Percentiles rank a stretch among this genome's conserved stretches.
Conservation (phyloP, 2,888 invertebrate species). For the Sabatieria punctata region DNA sequence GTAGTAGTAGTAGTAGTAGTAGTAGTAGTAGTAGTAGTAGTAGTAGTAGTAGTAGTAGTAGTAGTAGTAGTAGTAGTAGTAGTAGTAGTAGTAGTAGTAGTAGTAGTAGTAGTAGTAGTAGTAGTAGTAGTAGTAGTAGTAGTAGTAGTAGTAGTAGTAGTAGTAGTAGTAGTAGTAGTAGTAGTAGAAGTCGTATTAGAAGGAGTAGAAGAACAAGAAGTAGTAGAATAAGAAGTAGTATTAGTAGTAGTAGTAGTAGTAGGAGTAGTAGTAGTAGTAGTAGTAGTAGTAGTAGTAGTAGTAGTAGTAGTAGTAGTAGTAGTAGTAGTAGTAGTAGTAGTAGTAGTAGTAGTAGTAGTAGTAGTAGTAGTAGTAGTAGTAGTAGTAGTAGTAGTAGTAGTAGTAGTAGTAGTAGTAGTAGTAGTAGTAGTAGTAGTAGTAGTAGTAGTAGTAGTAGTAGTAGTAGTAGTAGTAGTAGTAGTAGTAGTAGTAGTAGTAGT, state of each 20-base stretch:
- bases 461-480: slow-evolving; percentile 9
- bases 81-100: not conserved
- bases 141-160: slow-evolving; percentile 6
- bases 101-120: slow-evolving; percentile 1
- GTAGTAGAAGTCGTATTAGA: not conserved
- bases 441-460: slow-evolving; percentile 9
- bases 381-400: slow-evolving; percentile 9
- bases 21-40: not conserved
- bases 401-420: slow-evolving; percentile 5
- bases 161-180: not conserved
- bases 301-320: slow-evolving; percentile 5
- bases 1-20: not conserved
- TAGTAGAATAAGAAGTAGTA: slow-evolving; percentile 2
- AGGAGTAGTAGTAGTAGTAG: not conserved
- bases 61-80: not conserved
- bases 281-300: slow-evolving; percentile 7
- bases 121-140: slow-evolving; percentile 6
- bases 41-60: not conserved
- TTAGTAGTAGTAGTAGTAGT: not conserved
- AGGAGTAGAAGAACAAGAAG: slow-evolving; percentile 4
- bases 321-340: slow-evolving; percentile 7
- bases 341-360: slow-evolving; percentile 6
- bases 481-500: slow-evolving; percentile 10
- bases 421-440: slow-evolving; percentile 10
- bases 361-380: slow-evolving; percentile 8